Evolutionary conservation across 2,113 vertebrate genomes (phyloP), one percentile per base, ranked within the genome.

Genomic region (Thalassarche chlororhynchos): DNA sequence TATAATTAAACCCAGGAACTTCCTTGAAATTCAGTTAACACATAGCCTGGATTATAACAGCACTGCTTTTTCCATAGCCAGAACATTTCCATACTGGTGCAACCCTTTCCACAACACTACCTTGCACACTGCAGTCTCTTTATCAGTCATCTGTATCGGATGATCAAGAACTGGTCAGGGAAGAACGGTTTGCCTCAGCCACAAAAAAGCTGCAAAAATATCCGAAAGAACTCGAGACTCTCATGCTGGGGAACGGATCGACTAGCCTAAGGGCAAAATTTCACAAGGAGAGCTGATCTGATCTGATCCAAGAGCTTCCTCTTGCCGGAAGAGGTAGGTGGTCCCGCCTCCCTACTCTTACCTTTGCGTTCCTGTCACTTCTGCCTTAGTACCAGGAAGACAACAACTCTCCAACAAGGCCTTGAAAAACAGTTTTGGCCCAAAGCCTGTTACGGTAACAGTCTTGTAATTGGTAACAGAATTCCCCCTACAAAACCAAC

Each of bases 401-500:
- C 17, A 31, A 40, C 20, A 19, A 12, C 38, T 19, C 32, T n/a
- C 62, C 42, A 40, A 40, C 14, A 20, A n/a, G 36, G 47, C 47
- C 61, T 6, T 12, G 46, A 61, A 18, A 68, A 25, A 15, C 18
- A 62, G n/a, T 34, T 66, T 68, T 44, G n/a, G 25, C 38, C 20
- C 34, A 47, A 65, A 58, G 31, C 26, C 23, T 20, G 14, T 18
- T 14, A 18, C 18, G 38, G 46, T 28, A 70, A 40, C 17, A 32
- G 31, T 17, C 29, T n/a, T 31, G 29, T 36, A 57, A 65, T 0
- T 6, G 38, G 28, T 38, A 65, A 71, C 16, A 19, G 10, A 70
- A 38, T 26, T 65, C 14, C 36, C 51, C 1, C 0, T 12, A 18
- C 34, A 44, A 57, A 46, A 17, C 17, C 0, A 0, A 21, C 31